Evolutionary conservation across 2,888 invertebrate genomes (phyloP), one percentile per base, ranked within the genome.

Genomic region (Noctua comes): DNA sequence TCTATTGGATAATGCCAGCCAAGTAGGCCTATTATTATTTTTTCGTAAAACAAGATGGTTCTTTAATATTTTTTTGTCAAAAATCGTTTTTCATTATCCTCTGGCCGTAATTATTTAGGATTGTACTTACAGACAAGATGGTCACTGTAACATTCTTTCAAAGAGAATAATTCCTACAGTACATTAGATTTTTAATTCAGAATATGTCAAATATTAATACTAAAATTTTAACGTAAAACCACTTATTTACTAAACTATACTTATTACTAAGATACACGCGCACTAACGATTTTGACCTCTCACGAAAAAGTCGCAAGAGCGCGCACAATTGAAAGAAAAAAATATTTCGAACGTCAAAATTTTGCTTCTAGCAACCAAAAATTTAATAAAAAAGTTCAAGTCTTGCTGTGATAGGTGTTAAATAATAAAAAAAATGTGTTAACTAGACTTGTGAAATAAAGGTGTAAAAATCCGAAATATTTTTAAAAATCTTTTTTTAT

Each of bases 391-490:
- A 62, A 65, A 16, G 27, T 36, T 24, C 84, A 86, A 88, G 86
- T 88, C 80, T 73, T 77, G 36, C 48, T 3, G 70, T 79, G 66
- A 73, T 54, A 84, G 84, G 72, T 86, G 73, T 88, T 80, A 76
- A 68, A 73, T 46, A 18, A 57, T n/a, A 79, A 68, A 69, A 57
- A 36, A 75, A 72, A 68, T n/a, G 69, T 80, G 68, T 51, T 46
- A 0, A 18, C 6, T 66, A 76, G 85, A 88, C 88, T 85, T 80
- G 88, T 87, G 85, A 89, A 88, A 88, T 83, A 80, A 68, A 78
- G 85, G 85, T 90, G 89, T 89, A 59, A 46, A 86, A 90, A 87
- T 86, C 90, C 91, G 92, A 93, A 92, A 93, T 93, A 92, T 91
- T 92, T 92, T 91, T 92, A 91, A 90, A 93, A 95, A 93, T 90